Conservation (phyloP, 2,797 vertebrate species). For the Crocodylus rhombifer region DNA sequence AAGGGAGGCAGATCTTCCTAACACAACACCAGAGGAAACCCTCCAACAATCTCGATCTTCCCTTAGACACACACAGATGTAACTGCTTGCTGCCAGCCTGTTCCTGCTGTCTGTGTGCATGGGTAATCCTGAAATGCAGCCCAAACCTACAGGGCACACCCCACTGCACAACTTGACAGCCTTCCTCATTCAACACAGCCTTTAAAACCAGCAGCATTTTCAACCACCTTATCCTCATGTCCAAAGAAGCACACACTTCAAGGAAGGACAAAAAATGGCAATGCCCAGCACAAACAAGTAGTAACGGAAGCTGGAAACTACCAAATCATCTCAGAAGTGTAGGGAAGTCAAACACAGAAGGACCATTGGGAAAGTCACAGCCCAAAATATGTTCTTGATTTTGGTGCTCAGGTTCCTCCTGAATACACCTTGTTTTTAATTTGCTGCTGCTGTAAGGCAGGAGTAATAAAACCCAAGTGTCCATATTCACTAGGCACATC, state of each 20-base stretch:
- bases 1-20: slow-evolving; percentile 45
- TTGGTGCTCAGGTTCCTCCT: background rate
- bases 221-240: slow-evolving; percentile 70
- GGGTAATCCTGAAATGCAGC: slow-evolving; percentile 60
- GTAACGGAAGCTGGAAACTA: slow-evolving; percentile 59
- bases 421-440: accelerated
- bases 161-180: slow-evolving; percentile 62
- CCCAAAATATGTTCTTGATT: background rate
- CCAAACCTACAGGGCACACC: slow-evolving; percentile 56
- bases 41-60: slow-evolving; percentile 54
- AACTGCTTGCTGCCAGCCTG: slow-evolving; percentile 67
- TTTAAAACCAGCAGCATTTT: slow-evolving; percentile 71
- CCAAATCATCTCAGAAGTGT: slow-evolving; percentile 17
- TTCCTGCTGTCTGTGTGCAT: slow-evolving; percentile 68
- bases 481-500: background rate
- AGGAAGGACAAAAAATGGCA: slow-evolving; percentile 48
- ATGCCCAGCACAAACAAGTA: background rate
- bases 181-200: slow-evolving; percentile 68
- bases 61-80: slow-evolving; percentile 66
- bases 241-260: slow-evolving; percentile 72
- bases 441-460: background rate
- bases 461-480: background rate
- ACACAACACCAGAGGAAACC: slow-evolving; percentile 36
- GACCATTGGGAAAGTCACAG: background rate
- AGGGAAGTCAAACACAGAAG: background rate